These are phyloP conservation scores for Zhengitettix transpicula DNA, from an alignment of 2,888 invertebrate genomes.

Conservation along the genomic window DNA sequence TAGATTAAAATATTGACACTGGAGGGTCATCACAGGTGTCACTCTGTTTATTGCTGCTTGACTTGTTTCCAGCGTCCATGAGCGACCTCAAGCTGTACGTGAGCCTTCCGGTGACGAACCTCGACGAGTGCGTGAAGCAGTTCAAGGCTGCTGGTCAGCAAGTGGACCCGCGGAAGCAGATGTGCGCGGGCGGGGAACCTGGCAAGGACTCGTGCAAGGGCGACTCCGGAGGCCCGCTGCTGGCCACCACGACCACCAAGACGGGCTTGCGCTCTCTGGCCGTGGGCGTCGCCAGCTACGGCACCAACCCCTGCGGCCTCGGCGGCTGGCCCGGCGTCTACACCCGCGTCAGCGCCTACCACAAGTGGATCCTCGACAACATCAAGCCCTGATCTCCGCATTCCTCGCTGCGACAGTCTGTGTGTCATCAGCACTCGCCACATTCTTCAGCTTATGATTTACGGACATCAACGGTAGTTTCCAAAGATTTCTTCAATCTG, in stretches of 20 bases:
- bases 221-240: slow-evolving; percentile 58
- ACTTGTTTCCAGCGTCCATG: too few species aligned
- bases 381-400: neutral
- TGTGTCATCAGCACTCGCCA: too few species aligned
- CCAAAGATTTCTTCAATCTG: too few species aligned
- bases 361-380: neutral
- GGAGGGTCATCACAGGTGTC: too few species aligned
- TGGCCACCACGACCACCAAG: neutral
- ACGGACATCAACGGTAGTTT: too few species aligned
- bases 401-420: too few species aligned
- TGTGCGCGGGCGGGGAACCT: slow-evolving; percentile 53
- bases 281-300: neutral
- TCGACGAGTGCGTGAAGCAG: neutral
- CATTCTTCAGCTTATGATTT: too few species aligned
- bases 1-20: too few species aligned
- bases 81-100: too few species aligned
- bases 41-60: too few species aligned
- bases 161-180: slow-evolving; percentile 23
- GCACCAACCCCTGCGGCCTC: neutral
- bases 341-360: neutral
- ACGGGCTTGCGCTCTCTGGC: neutral
- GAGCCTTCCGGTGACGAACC: too few species aligned
- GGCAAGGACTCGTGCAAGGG: slow-evolving; percentile 56
- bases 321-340: neutral
- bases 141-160: neutral